These are phyloP conservation scores for Pristionchus exspectatus DNA, from an alignment of 2,888 invertebrate species.

Conservation along the genomic window DNA sequence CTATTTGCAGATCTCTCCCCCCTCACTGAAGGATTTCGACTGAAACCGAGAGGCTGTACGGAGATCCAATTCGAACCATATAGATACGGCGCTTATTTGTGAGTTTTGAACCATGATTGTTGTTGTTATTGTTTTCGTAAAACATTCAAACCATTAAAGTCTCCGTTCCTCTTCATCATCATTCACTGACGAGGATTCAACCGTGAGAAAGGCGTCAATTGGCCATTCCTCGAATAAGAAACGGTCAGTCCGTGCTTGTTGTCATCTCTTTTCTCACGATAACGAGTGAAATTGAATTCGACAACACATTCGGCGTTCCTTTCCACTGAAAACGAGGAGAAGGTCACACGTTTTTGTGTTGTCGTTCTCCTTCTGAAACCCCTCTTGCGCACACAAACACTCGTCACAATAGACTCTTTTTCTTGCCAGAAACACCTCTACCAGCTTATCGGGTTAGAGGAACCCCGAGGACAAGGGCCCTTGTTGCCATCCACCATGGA, in stretches of 20 bases:
- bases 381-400: not conserved
- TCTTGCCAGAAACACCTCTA: constrained; percentile 5
- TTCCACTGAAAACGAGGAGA: not conserved
- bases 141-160: not conserved
- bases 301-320: not conserved
- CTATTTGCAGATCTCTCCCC: constrained; percentile 40
- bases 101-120: not conserved
- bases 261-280: not conserved
- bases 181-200: constrained; percentile 38
- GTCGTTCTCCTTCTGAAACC: not conserved
- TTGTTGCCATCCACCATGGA: not conserved
- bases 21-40: constrained; percentile 8
- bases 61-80: not conserved
- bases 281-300: not conserved
- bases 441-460: constrained; percentile 5
- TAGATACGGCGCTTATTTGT: not conserved
- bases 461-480: not conserved
- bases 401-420: not conserved
- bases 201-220: not conserved
- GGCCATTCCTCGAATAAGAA: not conserved
- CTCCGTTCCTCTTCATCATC: not conserved
- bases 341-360: constrained; percentile 6
- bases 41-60: not conserved
- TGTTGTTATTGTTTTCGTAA: not conserved
- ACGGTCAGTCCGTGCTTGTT: constrained; percentile 6